These are phyloP conservation scores for Scrobipalpa costella DNA, from an alignment of 2,888 invertebrate species.

Conservation along the genomic window DNA sequence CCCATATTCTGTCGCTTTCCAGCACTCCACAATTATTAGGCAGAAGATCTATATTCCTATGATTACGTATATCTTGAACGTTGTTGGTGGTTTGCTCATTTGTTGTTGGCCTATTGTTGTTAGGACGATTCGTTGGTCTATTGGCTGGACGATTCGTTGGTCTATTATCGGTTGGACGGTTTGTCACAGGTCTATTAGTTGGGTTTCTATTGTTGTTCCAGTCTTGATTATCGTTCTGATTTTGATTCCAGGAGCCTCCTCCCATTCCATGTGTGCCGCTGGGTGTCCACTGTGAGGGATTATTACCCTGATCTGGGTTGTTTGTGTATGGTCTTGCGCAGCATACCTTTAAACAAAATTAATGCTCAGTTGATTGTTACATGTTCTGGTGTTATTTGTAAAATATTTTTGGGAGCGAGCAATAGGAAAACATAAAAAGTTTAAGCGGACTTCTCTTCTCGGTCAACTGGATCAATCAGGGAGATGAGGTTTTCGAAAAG, in stretches of 20 bases:
- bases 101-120: slow-evolving; percentile 4
- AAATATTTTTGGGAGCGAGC: too few relatives aligned
- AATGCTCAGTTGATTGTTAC: too few relatives aligned
- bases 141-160: not conserved
- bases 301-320: slow-evolving; percentile 4
- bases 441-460: too few relatives aligned
- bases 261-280: slow-evolving; percentile 16
- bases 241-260: slow-evolving; percentile 12
- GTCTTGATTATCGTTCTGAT: slow-evolving; percentile 7
- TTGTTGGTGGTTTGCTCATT: slow-evolving; percentile 31
- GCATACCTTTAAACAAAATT: slow-evolving; percentile 47
- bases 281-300: slow-evolving; percentile 5
- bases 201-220: not conserved
- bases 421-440: too few relatives aligned
- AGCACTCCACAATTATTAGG: slow-evolving; percentile 80
- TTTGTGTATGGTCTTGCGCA: slow-evolving; percentile 37
- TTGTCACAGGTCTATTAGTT: not conserved
- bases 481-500: too few relatives aligned
- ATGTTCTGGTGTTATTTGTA: too few relatives aligned
- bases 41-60: slow-evolving; percentile 55
- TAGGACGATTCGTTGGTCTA: slow-evolving; percentile 19
- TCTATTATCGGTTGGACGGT: slow-evolving; percentile 5
- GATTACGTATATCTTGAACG: slow-evolving; percentile 46
- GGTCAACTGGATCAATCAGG: too few relatives aligned
- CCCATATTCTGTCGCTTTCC: slow-evolving; percentile 78